Base-by-base conservation (phyloP, 2,113 vertebrate species). In the Oncorhynchus masou region DNA sequence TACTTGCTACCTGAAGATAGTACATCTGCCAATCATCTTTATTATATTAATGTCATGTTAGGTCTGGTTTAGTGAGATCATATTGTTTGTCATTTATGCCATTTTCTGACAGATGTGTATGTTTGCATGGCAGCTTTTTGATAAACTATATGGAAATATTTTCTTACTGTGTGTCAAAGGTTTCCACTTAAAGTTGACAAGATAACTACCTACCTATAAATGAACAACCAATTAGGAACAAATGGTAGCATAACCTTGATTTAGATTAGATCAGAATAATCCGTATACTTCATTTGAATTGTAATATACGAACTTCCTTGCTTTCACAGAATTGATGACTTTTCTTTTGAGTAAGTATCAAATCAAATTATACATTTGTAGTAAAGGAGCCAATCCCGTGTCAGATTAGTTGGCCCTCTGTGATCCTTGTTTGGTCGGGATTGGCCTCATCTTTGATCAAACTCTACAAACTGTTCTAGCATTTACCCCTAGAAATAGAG, bases 291-390 rank as follows among this genome's bases (percentile, higher is more conserved):
- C 0, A 22, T 64, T 64, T n/a, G 22, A n/a, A 49, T 70, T 70
- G 34, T 70, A 70, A 70, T 49, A 24, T 29, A 49, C 24, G 6
- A 13, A 62, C 16, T 90, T 85, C 91, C 85, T 90, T 93, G 84
- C 81, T 92, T 95, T 94, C 22, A 81, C 95, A 98, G 96, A 89
- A 95, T 96, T 66, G 96, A 96, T 94, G 95, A 95, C 88, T 97
- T 97, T 95, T 95, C 95, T 79, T 98, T 97, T 91, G 96, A 97
- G 95, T 97, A 94, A 96, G 96, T 97, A 94, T 74, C 19, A 70
- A n/a, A 51, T 22, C 29, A 25, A 22, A 11, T 5, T 15, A 12
- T 29, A 24, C 22, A 64, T 67, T 67, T 24, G n/a, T 62, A 20
- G 20, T 22, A 22, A 13, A 9, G 2, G 19, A 22, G 6, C 13